Conservation (phyloP, 2,113 vertebrate species). For the Anolis sagrei region DNA sequence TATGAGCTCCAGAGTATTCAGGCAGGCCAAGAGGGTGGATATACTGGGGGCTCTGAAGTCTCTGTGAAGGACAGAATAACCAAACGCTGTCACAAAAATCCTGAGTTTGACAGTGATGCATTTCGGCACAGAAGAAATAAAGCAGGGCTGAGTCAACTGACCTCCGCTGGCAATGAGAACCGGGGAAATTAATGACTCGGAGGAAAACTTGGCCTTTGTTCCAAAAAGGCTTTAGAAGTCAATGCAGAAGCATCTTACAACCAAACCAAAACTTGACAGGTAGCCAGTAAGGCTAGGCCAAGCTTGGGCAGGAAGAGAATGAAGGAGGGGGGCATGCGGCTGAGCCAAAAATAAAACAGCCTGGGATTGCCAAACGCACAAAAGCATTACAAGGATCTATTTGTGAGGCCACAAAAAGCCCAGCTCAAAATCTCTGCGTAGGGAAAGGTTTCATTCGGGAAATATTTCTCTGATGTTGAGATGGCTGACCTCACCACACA, state of each 20-base stretch:
- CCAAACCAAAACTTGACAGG: conserved; percentile 13
- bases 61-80: neutral
- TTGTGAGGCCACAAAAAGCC: fast-evolving
- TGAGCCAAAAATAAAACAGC: fast-evolving
- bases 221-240: conserved; percentile 20
- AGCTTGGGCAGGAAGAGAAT: conserved; percentile 21
- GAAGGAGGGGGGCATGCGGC: neutral
- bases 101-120: neutral
- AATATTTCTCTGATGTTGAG: conserved; percentile 18
- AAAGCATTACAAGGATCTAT: neutral
- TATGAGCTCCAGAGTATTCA: neutral
- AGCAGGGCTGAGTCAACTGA: conserved; percentile 5
- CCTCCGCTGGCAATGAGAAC: neutral
- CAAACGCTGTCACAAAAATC: neutral
- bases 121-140: neutral
- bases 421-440: neutral
- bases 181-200: neutral
- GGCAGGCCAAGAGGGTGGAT: neutral
- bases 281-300: neutral
- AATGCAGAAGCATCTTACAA: neutral
- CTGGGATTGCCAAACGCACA: neutral
- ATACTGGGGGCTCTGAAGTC: conserved; percentile 9
- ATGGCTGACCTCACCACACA: neutral
- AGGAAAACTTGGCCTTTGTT: conserved; percentile 8
- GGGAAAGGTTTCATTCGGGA: conserved; percentile 11